Evolutionary conservation across 2,797 vertebrate genomes (phyloP).

Genomic region (Bradypus variegatus): DNA sequence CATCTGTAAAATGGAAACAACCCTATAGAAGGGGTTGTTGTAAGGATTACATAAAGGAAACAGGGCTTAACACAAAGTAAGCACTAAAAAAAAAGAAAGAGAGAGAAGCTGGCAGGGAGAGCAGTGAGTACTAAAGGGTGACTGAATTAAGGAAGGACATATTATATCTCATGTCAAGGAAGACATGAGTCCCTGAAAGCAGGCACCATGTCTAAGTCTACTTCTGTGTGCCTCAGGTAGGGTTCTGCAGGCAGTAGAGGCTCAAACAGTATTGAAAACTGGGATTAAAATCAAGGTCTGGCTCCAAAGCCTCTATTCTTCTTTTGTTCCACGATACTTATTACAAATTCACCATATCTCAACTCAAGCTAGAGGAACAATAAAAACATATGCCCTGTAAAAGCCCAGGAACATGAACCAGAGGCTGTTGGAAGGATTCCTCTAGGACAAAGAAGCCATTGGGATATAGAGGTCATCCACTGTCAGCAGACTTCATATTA

Average conservation of each 20-base stretch:
- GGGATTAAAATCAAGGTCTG: not conserved
- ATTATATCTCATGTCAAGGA: rapidly evolving
- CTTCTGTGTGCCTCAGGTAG: too few relatives aligned
- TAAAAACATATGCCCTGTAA: not conserved
- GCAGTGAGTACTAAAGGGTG: not conserved
- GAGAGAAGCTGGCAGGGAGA: not conserved
- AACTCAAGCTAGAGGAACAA: not conserved
- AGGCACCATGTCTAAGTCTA: not conserved
- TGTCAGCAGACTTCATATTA: not conserved
- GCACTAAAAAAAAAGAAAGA: not conserved
- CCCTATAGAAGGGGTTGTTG: not conserved
- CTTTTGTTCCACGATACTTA: not conserved
- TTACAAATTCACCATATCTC: not conserved
- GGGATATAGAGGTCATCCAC: not conserved
- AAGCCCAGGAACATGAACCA: not conserved
- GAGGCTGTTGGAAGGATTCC: not conserved
- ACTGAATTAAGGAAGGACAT: not conserved
- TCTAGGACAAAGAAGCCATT: not conserved
- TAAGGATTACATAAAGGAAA: not conserved
- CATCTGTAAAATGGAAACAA: not conserved
- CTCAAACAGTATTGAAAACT: not conserved
- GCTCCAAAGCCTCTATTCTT: not conserved
- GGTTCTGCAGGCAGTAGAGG: not conserved
- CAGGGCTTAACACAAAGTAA: not conserved
- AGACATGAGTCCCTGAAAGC: not conserved